Evolutionary conservation across 1,140 invertebrate genomes (phyloP).

Genomic region (Protaetia brevitarsis): DNA sequence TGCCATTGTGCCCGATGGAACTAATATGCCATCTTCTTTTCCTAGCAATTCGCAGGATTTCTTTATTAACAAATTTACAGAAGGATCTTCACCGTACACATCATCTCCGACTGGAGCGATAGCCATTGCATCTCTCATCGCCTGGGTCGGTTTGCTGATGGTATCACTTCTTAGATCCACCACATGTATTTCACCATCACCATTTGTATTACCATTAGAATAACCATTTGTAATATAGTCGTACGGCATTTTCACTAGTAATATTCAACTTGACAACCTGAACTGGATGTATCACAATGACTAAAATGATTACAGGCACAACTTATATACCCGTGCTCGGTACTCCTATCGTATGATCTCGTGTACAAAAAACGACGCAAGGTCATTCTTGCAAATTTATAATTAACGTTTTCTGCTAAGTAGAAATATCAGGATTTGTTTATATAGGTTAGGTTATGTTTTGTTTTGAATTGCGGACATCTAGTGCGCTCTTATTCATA

Average conservation of each 20-base stretch:
- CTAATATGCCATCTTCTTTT: slow-evolving; percentile 87
- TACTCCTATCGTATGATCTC: slow-evolving; percentile 15
- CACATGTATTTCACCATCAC: slow-evolving; percentile 21
- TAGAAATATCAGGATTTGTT: background rate
- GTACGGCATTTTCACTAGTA: slow-evolving; percentile 5
- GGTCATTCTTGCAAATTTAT: slow-evolving; percentile 20
- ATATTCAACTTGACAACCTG: background rate
- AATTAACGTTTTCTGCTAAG: background rate
- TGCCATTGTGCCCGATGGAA: slow-evolving; percentile 91
- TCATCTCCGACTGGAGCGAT: slow-evolving; percentile 88
- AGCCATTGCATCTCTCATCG: slow-evolving; percentile 85
- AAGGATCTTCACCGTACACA: slow-evolving; percentile 90
- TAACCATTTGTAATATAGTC: background rate
- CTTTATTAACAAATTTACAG: slow-evolving; percentile 76
- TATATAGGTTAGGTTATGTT: slow-evolving; percentile 1
- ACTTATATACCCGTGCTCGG: slow-evolving; percentile 1
- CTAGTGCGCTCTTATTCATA: background rate
- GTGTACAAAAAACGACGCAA: slow-evolving; percentile 17
- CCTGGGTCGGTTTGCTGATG: slow-evolving; percentile 65
- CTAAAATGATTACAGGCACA: background rate
- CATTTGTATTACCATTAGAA: slow-evolving; percentile 7
- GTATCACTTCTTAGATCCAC: slow-evolving; percentile 54
- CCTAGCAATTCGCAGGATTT: slow-evolving; percentile 74
- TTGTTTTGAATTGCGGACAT: background rate
- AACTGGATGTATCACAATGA: slow-evolving; percentile 18